Evolutionary conservation across 2,113 vertebrate species (phyloP), one percentile per base, ranked within the genome.

Genomic region (Rattus norvegicus): DNA sequence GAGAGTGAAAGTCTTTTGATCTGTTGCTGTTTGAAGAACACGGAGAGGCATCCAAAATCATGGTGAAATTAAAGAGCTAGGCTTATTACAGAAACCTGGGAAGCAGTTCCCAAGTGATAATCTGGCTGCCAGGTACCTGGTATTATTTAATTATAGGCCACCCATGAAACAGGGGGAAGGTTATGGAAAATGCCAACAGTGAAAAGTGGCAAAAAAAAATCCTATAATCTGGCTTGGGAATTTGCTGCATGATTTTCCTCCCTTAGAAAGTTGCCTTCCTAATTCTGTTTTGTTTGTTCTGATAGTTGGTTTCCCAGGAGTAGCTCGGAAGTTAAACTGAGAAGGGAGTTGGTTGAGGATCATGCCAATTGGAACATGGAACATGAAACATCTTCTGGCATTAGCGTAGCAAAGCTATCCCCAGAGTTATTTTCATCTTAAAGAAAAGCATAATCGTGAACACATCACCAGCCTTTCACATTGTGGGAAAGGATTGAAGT

Each of bases 261-360:
- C 72, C 69, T 67, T 69, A 86, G 94, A 96, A 96, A 94, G 88
- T 36, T 93, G 61, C 94, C 95, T 96, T 92, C 91, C 89, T 97
- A 92, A 97, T 95, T 95, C 92, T 87, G 70, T 89, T 93, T 92
- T 93, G 91, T 94, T 97, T 92, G 93, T 81, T 69, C 67, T 20
- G 88, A 93, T 97, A 97, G 92, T 79, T 84, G 87, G 76, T 79
- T 89, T 96, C 89, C 91, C 93, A n/a, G 81, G 93, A 83, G 91
- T 81, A 43, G 26, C 49, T 65, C 77, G 69, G 83, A 90, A 86
- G 94, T 93, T 89, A 79, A 95, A 52, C 77, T 84, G 81, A 7
- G 10, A 81, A 96, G 94, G 72, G 94, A 94, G 26, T 84, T 87
- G 14, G 61, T 59, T 72, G 39, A 79, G 28, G 47, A 95, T 24